Conservation (phyloP, 2,113 vertebrate species). For the Tangachromis dhanisi region DNA sequence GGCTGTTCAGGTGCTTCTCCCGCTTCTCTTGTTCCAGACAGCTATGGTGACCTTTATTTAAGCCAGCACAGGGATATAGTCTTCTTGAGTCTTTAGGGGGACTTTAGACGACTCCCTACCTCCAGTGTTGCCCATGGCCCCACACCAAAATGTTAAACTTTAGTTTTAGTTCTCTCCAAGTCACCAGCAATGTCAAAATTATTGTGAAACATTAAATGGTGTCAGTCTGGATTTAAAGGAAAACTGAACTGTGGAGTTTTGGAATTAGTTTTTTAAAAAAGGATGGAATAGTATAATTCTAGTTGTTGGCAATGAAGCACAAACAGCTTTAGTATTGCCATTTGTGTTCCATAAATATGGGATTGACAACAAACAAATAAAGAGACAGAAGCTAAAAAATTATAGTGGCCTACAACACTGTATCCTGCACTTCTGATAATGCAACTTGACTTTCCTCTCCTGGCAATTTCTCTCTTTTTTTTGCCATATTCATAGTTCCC, state of each 20-base stretch:
- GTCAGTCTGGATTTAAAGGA: neutral
- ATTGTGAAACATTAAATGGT: neutral
- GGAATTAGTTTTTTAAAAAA: neutral
- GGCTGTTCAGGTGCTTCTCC: neutral
- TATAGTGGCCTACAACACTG: neutral
- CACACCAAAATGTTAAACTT: neutral
- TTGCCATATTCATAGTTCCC: too few relatives aligned
- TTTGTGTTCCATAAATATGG: neutral
- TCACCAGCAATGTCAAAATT: neutral
- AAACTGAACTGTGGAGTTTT: neutral
- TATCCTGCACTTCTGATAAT: neutral
- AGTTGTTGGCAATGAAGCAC: neutral
- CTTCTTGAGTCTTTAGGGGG: neutral
- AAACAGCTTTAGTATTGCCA: neutral
- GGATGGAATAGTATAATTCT: neutral
- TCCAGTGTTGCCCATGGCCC: neutral
- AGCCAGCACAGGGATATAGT: conserved; percentile 1
- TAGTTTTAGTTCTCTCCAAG: neutral
- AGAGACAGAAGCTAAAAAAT: neutral
- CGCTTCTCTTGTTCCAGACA: neutral
- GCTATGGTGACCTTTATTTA: conserved; percentile 47
- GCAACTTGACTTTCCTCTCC: neutral
- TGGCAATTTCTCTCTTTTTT: neutral
- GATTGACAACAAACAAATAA: neutral
- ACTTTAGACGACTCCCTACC: neutral